These are phyloP conservation scores for Heterochromis multidens DNA, from an alignment of 2,113 vertebrate genomes.

Conservation along the genomic window DNA sequence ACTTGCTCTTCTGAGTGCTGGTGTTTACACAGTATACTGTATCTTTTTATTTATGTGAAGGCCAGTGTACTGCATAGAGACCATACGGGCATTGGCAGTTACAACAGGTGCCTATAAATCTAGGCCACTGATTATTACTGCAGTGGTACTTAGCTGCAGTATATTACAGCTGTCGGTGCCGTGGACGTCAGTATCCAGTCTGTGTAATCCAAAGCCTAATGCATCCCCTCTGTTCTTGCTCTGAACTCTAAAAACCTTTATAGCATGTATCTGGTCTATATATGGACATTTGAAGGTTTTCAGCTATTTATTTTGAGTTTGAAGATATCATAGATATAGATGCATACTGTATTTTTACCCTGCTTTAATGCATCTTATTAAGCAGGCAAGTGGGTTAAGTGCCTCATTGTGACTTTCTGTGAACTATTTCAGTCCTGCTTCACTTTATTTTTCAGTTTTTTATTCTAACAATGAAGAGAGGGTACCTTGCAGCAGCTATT, in stretches of 20 bases:
- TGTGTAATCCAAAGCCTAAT: background rate
- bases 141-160: conserved; percentile 14
- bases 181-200: background rate
- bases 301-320: background rate
- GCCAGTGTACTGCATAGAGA: background rate
- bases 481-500: background rate
- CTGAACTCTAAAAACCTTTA: background rate
- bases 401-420: background rate
- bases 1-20: background rate
- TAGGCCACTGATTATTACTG: conserved; percentile 3
- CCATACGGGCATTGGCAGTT: background rate
- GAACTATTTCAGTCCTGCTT: background rate
- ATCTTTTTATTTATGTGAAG: conserved; percentile 2
- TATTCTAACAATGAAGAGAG: background rate
- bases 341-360: background rate
- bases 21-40: background rate
- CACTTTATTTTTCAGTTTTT: background rate
- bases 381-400: background rate
- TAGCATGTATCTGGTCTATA: background rate
- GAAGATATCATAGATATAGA: background rate
- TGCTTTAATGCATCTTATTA: background rate
- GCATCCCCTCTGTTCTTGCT: background rate
- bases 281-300: background rate
- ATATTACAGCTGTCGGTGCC: conserved; percentile 15
- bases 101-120: conserved; percentile 47